Evolutionary conservation across 2,888 invertebrate genomes (phyloP), one percentile per base, ranked within the genome.

Genomic region (Arge pagana): DNA sequence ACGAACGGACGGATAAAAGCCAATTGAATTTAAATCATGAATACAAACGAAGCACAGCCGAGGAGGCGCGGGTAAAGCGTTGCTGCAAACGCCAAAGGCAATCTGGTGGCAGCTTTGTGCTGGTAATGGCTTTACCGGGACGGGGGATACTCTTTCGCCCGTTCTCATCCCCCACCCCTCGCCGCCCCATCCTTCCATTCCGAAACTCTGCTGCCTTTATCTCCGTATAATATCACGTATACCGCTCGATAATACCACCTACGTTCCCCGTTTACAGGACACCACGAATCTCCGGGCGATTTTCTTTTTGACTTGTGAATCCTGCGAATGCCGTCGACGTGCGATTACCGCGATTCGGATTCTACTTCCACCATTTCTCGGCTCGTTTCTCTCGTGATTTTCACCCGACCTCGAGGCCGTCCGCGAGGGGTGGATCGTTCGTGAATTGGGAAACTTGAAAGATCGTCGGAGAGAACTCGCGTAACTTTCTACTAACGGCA

Each of bases 31-130:
- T 71, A 67, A 75, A 76, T 72, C 72, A 75, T 74, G 75, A 76
- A 76, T 76, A 73, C 70, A 68, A 72, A 74, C 68, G 70, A 73
- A 66, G 64, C n/a, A n/a, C n/a, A n/a, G n/a, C n/a, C n/a, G n/a
- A n/a, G n/a, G n/a, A n/a, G n/a, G n/a, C 68, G 63, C 64, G 64
- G 63, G 61, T 59, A 54, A 49, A 39, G 53, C 54, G 64, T 61
- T 64, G 64, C 67, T 59, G 64, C 63, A 65, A 69, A 59, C 59
- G 67, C 71, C 71, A 64, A 66, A 67, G 71, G 75, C 75, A 74
- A 74, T 74, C 74, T 73, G 71, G 74, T 75, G 75, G 75, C 74
- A 76, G 74, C 75, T 74, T 76, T 75, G 75, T 74, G 66, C 68
- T 67, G 68, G 71, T 72, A 74, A 74, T 74, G 64, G 72, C 71